Evolutionary conservation across 2,113 vertebrate species (phyloP).

Genomic region (Hippoglossus stenolepis): DNA sequence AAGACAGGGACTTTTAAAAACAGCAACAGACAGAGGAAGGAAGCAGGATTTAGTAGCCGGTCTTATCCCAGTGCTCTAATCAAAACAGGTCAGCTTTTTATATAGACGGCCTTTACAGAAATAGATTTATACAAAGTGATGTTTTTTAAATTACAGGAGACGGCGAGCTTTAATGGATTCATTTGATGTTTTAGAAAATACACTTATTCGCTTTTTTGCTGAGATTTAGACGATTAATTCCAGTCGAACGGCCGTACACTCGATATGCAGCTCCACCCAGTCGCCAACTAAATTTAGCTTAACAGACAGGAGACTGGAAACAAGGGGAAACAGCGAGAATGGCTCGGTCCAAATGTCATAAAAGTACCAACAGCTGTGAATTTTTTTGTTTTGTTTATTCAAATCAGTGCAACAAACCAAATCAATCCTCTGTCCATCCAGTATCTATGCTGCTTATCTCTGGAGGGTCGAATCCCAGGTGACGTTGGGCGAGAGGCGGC

Average conservation of each 20-base stretch:
- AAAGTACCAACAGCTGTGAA: not conserved
- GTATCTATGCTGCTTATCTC: not conserved
- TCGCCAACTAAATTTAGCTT: not conserved
- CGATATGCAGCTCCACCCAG: not conserved
- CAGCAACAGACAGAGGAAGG: constrained; percentile 38
- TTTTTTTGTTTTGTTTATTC: not conserved
- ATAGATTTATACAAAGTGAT: constrained; percentile 2
- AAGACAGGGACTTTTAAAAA: constrained; percentile 29
- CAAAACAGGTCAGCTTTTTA: constrained; percentile 26
- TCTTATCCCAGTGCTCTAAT: constrained; percentile 21
- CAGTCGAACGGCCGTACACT: no score
- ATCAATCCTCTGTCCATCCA: no score
- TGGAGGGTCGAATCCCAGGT: not conserved
- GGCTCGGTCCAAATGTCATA: not conserved
- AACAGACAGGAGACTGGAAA: not conserved
- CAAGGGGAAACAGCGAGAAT: not conserved
- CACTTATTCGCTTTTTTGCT: not conserved
- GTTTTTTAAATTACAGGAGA: not conserved
- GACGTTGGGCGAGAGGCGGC: not conserved
- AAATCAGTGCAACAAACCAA: not conserved
- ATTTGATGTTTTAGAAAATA: not conserved
- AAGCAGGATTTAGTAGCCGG: constrained; percentile 29
- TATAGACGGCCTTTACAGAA: constrained; percentile 10
- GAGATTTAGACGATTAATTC: not conserved
- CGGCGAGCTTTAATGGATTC: not conserved